A percentile compares a stretch with the other conserved stretches of the same genome.
phyloP scores from a whole-genome alignment of 2,797 vertebrate species.

The Melopsittacus undulatus region DNA sequence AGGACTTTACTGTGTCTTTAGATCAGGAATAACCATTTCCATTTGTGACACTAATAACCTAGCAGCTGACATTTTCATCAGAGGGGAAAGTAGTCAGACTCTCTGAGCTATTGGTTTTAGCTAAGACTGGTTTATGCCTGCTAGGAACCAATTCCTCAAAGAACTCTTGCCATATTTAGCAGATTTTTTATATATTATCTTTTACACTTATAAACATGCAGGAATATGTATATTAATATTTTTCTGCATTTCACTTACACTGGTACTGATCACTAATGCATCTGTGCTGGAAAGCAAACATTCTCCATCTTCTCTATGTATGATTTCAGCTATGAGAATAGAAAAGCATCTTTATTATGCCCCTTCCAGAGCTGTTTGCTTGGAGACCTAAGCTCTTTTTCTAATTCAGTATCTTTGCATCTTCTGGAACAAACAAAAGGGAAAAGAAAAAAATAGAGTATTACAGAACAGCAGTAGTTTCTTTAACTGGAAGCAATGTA shows the following conservation, averaged over 20 bases:
- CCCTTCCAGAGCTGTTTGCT: constrained; percentile 4
- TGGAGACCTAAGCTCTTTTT: neutral
- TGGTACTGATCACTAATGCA: neutral
- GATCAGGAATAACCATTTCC: neutral
- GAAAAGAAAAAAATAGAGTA: neutral
- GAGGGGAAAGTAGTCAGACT: neutral
- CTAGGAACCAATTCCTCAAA: neutral
- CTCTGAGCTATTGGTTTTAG: neutral
- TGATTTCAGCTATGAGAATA: neutral
- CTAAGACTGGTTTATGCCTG: neutral
- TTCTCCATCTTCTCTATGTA: neutral
- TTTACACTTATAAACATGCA: neutral
- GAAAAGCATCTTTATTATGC: neutral
- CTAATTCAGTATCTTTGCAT: neutral
- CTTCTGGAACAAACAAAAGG: neutral
- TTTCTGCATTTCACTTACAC: neutral
- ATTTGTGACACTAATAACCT: neutral
- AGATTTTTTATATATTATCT: neutral
- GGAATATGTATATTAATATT: neutral
- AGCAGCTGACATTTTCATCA: neutral
- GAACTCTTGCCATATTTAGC: neutral
- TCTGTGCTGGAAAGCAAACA: neutral
- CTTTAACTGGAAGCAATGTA: constrained; percentile 27
- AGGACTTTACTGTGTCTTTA: neutral
- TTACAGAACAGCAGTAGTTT: neutral